Conservation (phyloP, 1,140 invertebrate species). For the Mycetomoellerius zeteki region DNA sequence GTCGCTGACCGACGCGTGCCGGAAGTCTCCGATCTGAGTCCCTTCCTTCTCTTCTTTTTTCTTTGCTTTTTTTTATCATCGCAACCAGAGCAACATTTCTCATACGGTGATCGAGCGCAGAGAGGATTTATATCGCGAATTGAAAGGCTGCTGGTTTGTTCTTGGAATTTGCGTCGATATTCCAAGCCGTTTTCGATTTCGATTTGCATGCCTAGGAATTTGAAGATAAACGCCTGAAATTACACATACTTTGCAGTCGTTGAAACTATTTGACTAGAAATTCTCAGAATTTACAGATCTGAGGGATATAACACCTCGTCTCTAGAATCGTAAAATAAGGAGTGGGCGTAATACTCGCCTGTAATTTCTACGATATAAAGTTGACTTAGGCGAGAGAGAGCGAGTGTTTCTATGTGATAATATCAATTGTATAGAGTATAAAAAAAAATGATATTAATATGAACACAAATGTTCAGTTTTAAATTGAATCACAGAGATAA, state of each 20-base stretch:
- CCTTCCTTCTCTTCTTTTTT: slow-evolving; percentile 26
- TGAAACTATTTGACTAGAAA: background rate
- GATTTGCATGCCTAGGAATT: slow-evolving; percentile 34
- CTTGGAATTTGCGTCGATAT: slow-evolving; percentile 6
- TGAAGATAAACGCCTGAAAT: slow-evolving; percentile 22
- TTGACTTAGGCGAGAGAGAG: background rate
- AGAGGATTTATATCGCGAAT: slow-evolving; percentile 55
- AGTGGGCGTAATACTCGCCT: background rate
- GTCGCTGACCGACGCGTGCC: slow-evolving; percentile 58
- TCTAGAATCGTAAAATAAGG: background rate
- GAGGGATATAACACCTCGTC: background rate
- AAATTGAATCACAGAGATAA: background rate
- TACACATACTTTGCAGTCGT: background rate
- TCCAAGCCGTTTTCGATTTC: background rate
- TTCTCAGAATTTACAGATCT: background rate
- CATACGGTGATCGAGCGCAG: slow-evolving; percentile 43
- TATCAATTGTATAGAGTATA: background rate
- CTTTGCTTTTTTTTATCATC: background rate
- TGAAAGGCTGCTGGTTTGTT: slow-evolving; percentile 28
- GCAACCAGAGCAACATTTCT: slow-evolving; percentile 40
- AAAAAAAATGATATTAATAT: slow-evolving; percentile 8
- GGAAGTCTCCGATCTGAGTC: slow-evolving; percentile 55
- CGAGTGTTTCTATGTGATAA: background rate
- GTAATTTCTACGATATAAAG: slow-evolving; percentile 12
- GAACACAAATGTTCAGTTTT: background rate